Base-by-base conservation (phyloP, 2,888 invertebrate genomes). In the Coelopa pilipes region DNA sequence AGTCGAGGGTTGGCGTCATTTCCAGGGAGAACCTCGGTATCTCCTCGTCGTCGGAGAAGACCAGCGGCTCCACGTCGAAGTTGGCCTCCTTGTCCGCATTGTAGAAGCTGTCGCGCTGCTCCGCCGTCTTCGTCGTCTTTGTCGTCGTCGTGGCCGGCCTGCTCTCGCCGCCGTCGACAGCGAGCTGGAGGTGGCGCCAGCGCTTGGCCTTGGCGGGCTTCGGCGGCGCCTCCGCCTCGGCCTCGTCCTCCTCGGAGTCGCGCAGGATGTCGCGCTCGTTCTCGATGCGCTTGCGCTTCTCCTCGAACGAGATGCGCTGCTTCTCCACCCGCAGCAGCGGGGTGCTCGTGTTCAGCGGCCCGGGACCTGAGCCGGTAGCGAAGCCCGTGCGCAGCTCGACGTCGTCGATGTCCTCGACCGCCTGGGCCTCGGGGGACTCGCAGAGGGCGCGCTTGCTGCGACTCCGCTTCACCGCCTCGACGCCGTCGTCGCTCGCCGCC, bases 31-130 rank as follows among this genome's bases (percentile, higher is more conserved):
- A 87, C 76, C 86, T 84, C 78, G 87, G 86, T 80, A 89, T 89
- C 79, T 90, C 90, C 74, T 90, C 90, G 81, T 91, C 91, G 78
- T 90, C 91, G 73, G 91, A 91, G 85, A 91, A 91, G 77, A 89
- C 90, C 76, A 91, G 82, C 71, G 88, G 87, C 78, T 91, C 91
- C 55, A 82, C 78, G 79, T 91, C 91, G 70, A 81, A 86, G 69
- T 89, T 89, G 55, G 83, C 74, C 80, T 91, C 91, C 82, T 90
- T 91, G 80, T 91, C 91, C 75, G 90, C 89, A 73, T 89, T 90
- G 83, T 90, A 90, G 84, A 91, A 91, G 84, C 91, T 91, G 80
- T 91, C 89, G 77, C 89, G 89, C 74, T 89, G 89, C 73, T 78
- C n/a, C 15, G 13, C 47, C 15, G 72, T 24, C 7, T n/a, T n/a